Percentiles rank a stretch among this genome's conserved stretches.
Conservation (phyloP, 2,888 invertebrate genomes). For the Parnassius mnemosyne region DNA sequence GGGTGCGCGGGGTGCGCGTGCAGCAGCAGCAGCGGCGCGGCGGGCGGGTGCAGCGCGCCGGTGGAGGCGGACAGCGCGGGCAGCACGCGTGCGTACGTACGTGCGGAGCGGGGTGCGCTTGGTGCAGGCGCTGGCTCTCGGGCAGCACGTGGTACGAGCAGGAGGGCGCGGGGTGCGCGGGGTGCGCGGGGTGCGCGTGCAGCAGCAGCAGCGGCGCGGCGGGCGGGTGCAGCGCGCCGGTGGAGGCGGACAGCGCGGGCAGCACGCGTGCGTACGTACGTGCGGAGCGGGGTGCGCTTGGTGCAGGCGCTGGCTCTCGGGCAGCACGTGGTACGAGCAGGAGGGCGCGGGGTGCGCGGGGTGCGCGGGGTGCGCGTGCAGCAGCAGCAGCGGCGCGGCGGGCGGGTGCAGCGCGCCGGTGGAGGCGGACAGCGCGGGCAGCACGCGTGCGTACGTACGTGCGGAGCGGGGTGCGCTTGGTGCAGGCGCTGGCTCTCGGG, state of each 20-base stretch:
- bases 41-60: neutral
- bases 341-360: slow-evolving; percentile 21
- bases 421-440: slow-evolving; percentile 43
- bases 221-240: slow-evolving; percentile 26
- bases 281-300: slow-evolving; percentile 20
- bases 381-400: slow-evolving; percentile 22
- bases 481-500: slow-evolving; percentile 45
- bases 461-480: slow-evolving; percentile 22
- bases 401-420: slow-evolving; percentile 27
- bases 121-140: slow-evolving; percentile 42
- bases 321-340: slow-evolving; percentile 47
- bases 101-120: slow-evolving; percentile 20
- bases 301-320: slow-evolving; percentile 44
- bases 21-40: slow-evolving; percentile 41
- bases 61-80: slow-evolving; percentile 80
- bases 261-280: slow-evolving; percentile 29
- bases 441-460: slow-evolving; percentile 27
- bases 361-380: slow-evolving; percentile 10
- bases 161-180: slow-evolving; percentile 24
- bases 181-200: slow-evolving; percentile 20
- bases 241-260: slow-evolving; percentile 42
- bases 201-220: slow-evolving; percentile 22
- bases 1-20: slow-evolving; percentile 31
- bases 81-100: slow-evolving; percentile 45
- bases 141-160: slow-evolving; percentile 48